Percentiles rank a stretch among this genome's conserved stretches.
Conservation (phyloP, 64 coral and sea anemone genomes). For the Stichodactyla helianthus region DNA sequence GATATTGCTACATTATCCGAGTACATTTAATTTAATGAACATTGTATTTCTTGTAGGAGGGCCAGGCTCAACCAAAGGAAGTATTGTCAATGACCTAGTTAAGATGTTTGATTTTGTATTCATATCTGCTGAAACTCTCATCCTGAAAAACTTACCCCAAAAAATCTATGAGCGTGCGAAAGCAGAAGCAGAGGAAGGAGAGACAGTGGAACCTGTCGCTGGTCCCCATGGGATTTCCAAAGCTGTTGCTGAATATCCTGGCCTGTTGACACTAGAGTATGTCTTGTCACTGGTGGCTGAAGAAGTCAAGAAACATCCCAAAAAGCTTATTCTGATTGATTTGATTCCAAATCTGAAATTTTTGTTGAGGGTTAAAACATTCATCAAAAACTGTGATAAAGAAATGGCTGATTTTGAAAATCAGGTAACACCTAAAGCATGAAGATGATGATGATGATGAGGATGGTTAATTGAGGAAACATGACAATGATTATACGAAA, state of each 20-base stretch:
- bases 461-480: too few species aligned
- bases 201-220: constrained; percentile 25
- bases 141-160: constrained; percentile 70
- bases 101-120: constrained; percentile 87
- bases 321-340: constrained; percentile 67
- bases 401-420: constrained; percentile 86
- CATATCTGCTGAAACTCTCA: constrained; percentile 83
- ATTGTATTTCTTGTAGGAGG: constrained; percentile 53
- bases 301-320: constrained; percentile 57
- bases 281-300: constrained; percentile 61
- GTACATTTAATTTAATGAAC: too few species aligned
- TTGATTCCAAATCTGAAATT: constrained; percentile 80
- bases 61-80: constrained; percentile 88
- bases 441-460: background rate
- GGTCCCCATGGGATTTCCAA: constrained; percentile 61
- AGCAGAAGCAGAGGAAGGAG: background rate
- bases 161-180: constrained; percentile 3
- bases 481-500: too few species aligned
- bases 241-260: constrained; percentile 41
- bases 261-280: constrained; percentile 64
- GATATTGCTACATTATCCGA: too few species aligned
- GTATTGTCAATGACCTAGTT: constrained; percentile 72
- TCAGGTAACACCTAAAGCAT: constrained; percentile 30
- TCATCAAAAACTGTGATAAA: constrained; percentile 87
- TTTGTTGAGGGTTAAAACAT: constrained; percentile 71